These are phyloP conservation scores for Scomber scombrus DNA, from an alignment of 2,113 vertebrate genomes.

Conservation along the genomic window DNA sequence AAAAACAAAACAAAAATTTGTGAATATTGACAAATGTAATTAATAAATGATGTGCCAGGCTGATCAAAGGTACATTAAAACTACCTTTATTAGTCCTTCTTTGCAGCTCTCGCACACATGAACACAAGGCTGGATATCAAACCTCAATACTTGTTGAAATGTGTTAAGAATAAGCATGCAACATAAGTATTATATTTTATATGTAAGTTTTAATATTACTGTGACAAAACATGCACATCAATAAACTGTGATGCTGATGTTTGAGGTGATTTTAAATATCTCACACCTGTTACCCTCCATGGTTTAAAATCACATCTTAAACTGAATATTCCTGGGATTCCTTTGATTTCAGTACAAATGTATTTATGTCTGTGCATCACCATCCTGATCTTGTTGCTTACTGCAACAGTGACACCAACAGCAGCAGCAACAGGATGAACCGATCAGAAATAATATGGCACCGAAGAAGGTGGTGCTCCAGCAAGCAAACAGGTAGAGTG, in stretches of 20 bases:
- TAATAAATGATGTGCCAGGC: constrained; percentile 83
- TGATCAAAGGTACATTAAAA: constrained; percentile 86
- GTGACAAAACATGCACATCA: constrained; percentile 63
- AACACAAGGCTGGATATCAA: neutral
- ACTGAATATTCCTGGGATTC: too few species aligned
- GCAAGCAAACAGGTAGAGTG: too few species aligned
- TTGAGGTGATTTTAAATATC: constrained; percentile 6
- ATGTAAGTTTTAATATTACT: constrained; percentile 79
- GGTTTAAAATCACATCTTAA: too few species aligned
- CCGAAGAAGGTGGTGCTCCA: too few species aligned
- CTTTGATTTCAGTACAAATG: too few species aligned
- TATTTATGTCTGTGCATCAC: too few species aligned
- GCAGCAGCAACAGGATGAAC: too few species aligned
- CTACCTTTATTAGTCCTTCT: neutral
- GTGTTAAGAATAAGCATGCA: constrained; percentile 14
- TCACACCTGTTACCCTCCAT: neutral
- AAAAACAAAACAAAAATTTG: too few species aligned
- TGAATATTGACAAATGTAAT: too few species aligned
- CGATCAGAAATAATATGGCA: too few species aligned
- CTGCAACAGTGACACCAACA: too few species aligned
- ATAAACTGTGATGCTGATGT: constrained; percentile 46
- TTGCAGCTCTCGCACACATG: neutral
- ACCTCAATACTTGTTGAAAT: neutral
- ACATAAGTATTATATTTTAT: constrained; percentile 69
- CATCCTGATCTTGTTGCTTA: too few species aligned